Base-by-base conservation (phyloP, 2,797 vertebrate genomes). In the Poecile montanus region DNA sequence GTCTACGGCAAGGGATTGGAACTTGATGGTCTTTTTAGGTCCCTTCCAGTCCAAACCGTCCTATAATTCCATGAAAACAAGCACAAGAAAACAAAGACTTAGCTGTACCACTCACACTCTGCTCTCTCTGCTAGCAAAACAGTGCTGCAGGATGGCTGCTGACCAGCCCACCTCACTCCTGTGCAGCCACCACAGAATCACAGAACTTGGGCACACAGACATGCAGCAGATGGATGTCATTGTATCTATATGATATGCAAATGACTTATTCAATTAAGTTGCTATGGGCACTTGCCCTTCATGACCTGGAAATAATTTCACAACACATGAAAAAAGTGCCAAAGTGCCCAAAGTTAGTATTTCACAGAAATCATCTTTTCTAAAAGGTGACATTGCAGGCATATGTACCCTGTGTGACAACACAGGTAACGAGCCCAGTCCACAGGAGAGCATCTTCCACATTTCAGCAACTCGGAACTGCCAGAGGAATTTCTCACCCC, bases 71-170 rank as follows among this genome's bases (percentile, higher is more conserved):
- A 27, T 13, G 10, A 72, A 71, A 68, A 54, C 16, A 19, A 63
- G 58, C 17, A 75, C 12, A 5, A 25, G 47, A 67, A 11, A 22
- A 27, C 15, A 30, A n/a, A 26, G 20, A 30, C 40, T 29, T 4
- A 23, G 22, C 14, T 22, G 44, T 13, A 16, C 15, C 10, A 18
- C 51, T 53, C 42, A 29, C 0, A 5, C 66, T 40, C 15, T 22
- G 66, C 65, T 30, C 7, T 3, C 44, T 30, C 71, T 78, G 23
- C 40, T 32, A 60, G 56, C 1, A 2, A 29, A 42, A 34, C 5
- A 5, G 11, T 5, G 2, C 68, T 20, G 13, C 9, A 17, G 47
- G n/a, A 78, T 2, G 1, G 0, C 1, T 32, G 44, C 4, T 13
- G 25, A 42, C 56, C 26, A 42, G 61, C 47, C 7, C 66, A 45